Percentiles rank a stretch among this genome's conserved stretches.
Evolutionary conservation across 2,797 vertebrate genomes (phyloP).

Genomic region (Gastrophryne carolinensis): DNA sequence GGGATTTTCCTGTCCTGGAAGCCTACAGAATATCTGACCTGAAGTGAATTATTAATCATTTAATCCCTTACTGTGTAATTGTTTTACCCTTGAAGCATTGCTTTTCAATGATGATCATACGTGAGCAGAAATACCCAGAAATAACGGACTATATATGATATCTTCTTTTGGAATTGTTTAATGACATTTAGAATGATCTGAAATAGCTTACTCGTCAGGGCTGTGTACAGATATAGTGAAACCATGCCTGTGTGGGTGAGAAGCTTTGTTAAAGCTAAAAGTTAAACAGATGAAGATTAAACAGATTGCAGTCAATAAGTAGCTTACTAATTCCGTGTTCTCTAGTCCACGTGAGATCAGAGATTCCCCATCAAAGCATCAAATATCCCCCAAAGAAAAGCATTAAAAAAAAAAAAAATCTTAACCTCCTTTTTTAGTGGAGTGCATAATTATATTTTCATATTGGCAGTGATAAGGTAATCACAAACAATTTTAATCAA

Average conservation of each 20-base stretch:
- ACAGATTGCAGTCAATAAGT: constrained; percentile 51
- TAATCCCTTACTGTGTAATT: constrained; percentile 43
- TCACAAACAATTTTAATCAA: no score
- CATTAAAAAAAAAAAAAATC: no score
- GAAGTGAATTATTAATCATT: constrained; percentile 50
- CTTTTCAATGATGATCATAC: background rate
- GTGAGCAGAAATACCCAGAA: background rate
- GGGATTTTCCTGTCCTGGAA: constrained; percentile 31
- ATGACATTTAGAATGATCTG: background rate
- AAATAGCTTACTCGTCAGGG: background rate
- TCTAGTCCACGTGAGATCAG: constrained; percentile 49
- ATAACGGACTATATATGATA: background rate
- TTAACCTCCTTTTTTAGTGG: no score
- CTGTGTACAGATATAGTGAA: constrained; percentile 16
- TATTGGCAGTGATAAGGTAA: no score
- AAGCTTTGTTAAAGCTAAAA: constrained; percentile 52
- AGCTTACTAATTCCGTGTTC: constrained; percentile 46
- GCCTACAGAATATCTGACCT: constrained; percentile 30
- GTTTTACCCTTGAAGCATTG: constrained; percentile 35
- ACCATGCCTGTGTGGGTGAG: constrained; percentile 32
- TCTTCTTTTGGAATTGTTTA: background rate
- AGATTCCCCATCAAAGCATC: background rate
- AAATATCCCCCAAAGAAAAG: constrained; percentile 15
- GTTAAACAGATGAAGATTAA: constrained; percentile 55
- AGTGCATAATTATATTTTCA: no score